Evolutionary conservation across 1,140 invertebrate species (phyloP).

Genomic region (Brachionus sp.): DNA sequence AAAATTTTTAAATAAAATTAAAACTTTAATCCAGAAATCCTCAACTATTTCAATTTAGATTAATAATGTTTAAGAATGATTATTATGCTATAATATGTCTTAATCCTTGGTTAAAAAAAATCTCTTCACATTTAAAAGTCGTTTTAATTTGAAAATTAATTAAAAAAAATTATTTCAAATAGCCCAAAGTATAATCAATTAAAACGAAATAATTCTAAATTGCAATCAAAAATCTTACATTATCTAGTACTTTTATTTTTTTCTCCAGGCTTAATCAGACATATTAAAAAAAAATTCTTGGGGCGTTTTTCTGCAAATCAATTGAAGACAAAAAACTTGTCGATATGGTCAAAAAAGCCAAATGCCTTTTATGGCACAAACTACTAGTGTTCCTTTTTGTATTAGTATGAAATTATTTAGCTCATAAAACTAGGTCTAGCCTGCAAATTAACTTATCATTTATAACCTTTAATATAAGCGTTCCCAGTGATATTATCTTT

Average conservation of each 20-base stretch:
- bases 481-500: not conserved
- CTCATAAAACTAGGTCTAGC: not conserved
- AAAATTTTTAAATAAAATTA: not conserved
- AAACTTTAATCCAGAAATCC: not conserved
- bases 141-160: not conserved
- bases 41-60: not conserved
- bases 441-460: not conserved
- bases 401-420: not conserved
- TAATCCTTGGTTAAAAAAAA: not conserved
- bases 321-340: too few species aligned
- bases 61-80: not conserved
- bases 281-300: too few species aligned
- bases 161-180: not conserved
- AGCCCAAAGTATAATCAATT: not conserved
- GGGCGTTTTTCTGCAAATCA: too few species aligned
- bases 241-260: too few species aligned
- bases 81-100: not conserved
- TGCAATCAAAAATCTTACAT: too few species aligned
- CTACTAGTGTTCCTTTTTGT: too few species aligned
- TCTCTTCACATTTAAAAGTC: not conserved
- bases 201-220: not conserved
- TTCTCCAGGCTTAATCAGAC: too few species aligned
- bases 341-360: too few species aligned
- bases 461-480: not conserved
- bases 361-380: too few species aligned